Evolutionary conservation across 2,113 vertebrate species (phyloP).

Genomic region (Tursiops truncatus): DNA sequence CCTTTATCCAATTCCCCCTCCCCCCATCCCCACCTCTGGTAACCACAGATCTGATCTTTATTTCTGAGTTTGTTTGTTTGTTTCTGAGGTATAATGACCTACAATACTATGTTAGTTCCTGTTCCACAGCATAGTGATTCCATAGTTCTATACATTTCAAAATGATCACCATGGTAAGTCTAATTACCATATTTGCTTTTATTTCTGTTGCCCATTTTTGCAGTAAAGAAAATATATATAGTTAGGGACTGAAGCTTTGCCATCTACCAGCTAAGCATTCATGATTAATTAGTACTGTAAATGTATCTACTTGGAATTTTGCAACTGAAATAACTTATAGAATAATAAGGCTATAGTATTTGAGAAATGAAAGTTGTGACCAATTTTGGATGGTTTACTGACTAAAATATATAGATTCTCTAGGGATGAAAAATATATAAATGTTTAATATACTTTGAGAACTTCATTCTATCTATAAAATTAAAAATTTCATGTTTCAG

Average conservation of each 20-base stretch:
- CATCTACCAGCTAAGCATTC: neutral
- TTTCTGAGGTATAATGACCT: neutral
- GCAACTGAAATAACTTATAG: constrained; percentile 34
- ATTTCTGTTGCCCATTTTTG: neutral
- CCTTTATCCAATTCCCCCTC: neutral
- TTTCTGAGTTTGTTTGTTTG: neutral
- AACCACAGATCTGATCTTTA: neutral
- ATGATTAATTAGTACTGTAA: constrained; percentile 22
- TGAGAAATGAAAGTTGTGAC: constrained; percentile 42
- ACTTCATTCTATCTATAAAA: constrained; percentile 1
- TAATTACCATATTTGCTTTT: neutral
- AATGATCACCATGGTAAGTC: neutral
- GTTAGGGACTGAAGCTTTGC: neutral
- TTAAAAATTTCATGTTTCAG: constrained; percentile 14
- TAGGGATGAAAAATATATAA: constrained; percentile 33
- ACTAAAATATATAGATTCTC: constrained; percentile 47
- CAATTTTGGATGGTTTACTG: neutral
- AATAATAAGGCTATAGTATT: neutral
- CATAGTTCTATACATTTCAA: neutral
- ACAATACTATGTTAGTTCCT: neutral
- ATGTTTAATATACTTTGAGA: constrained; percentile 23
- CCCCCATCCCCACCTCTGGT: neutral
- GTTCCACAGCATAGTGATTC: neutral
- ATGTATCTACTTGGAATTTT: constrained; percentile 38
- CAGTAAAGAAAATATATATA: neutral